Evolutionary conservation across 2,888 invertebrate species (phyloP).

Genomic region (Anodontia alba): DNA sequence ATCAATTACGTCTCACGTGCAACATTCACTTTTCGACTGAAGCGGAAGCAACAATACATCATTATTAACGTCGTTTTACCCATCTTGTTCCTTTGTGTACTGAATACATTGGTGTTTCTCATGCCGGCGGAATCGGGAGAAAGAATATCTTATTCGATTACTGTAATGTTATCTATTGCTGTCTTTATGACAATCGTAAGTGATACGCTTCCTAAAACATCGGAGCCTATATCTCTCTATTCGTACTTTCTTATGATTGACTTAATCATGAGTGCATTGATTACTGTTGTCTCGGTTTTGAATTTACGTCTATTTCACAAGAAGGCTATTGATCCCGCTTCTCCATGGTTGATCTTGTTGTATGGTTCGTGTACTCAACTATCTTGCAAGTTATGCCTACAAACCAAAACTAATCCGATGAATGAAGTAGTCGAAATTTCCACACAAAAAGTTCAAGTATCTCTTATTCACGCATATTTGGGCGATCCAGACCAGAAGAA

Average conservation of each 20-base stretch:
- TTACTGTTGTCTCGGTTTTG: slow-evolving; percentile 42
- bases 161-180: no score
- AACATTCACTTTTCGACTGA: slow-evolving; percentile 20
- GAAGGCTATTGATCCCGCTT: neutral
- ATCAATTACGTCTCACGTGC: neutral
- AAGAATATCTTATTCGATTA: no score
- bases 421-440: neutral
- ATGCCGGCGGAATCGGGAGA: neutral
- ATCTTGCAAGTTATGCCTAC: neutral
- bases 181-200: slow-evolving; percentile 40
- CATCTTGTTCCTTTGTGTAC: slow-evolving; percentile 24
- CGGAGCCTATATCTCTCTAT: slow-evolving; percentile 54
- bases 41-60: slow-evolving; percentile 55
- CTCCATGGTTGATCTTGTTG: neutral
- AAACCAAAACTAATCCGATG: neutral
- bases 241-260: slow-evolving; percentile 28
- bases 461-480: neutral
- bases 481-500: neutral
- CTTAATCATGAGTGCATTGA: slow-evolving; percentile 61
- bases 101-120: slow-evolving; percentile 39
- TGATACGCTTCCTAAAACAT: slow-evolving; percentile 55
- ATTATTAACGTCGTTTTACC: slow-evolving; percentile 54
- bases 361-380: neutral
- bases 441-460: slow-evolving; percentile 20
- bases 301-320: neutral